These are phyloP conservation scores for Pachyrhynchus sulphureomaculatus DNA, from an alignment of 1,140 invertebrate genomes.

Conservation along the genomic window DNA sequence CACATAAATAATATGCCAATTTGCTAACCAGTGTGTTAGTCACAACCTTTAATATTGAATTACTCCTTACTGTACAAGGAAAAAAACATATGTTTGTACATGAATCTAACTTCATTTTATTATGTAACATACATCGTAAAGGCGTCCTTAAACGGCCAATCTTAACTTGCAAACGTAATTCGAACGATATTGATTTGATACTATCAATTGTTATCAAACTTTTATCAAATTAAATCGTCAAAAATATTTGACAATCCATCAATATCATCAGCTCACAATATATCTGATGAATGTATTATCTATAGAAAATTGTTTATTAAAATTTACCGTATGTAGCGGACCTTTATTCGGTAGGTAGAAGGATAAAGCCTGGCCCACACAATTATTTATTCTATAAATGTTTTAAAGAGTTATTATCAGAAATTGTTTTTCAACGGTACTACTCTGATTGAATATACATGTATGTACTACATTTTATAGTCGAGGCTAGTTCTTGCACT, in stretches of 20 bases:
- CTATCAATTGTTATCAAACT: too few relatives aligned
- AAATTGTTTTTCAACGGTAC: constrained; percentile 23
- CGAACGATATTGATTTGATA: too few relatives aligned
- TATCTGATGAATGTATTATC: too few relatives aligned
- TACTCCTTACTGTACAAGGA: constrained; percentile 5
- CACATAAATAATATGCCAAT: too few relatives aligned
- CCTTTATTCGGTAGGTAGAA: constrained; percentile 1
- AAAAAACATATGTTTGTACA: constrained; percentile 1
- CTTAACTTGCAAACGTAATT: too few relatives aligned
- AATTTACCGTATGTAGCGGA: too few relatives aligned
- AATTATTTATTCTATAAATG: constrained; percentile 28
- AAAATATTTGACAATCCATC: too few relatives aligned
- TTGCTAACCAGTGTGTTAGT: constrained; percentile 9
- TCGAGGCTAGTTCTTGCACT: neutral
- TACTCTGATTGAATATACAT: constrained; percentile 6
- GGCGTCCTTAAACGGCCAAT: too few relatives aligned
- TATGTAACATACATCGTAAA: constrained; percentile 17
- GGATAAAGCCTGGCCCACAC: constrained; percentile 1
- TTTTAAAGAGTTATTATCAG: constrained; percentile 18
- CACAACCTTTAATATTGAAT: constrained; percentile 22
- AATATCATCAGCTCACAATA: too few relatives aligned
- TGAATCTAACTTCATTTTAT: neutral
- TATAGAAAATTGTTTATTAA: too few relatives aligned
- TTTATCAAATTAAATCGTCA: too few relatives aligned
- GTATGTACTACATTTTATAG: neutral